Percentiles rank a stretch among this genome's conserved stretches.
Evolutionary conservation across 2,113 vertebrate genomes (phyloP).

Genomic region (Pluvialis apricaria): DNA sequence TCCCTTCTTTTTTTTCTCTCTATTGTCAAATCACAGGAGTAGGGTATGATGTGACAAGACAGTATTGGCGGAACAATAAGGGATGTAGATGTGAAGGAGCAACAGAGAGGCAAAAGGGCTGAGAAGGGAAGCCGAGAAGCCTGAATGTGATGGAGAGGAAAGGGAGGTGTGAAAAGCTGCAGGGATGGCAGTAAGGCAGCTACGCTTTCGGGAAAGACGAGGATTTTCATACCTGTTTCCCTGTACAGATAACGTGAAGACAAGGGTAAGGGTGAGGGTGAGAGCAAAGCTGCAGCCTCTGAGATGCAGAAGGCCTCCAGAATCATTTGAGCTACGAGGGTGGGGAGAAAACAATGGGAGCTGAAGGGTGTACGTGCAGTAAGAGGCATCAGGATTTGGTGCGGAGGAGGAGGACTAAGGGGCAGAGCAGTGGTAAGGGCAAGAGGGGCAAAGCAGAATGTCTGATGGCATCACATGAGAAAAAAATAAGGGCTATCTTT

Average conservation of each 20-base stretch:
- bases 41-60: conserved; percentile 25
- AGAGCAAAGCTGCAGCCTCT: neutral
- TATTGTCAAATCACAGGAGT: conserved; percentile 30
- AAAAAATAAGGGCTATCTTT: neutral
- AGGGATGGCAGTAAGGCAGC: neutral
- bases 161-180: neutral
- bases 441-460: neutral
- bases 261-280: neutral
- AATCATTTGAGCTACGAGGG: neutral
- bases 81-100: neutral
- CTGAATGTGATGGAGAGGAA: neutral
- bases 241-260: neutral
- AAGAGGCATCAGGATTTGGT: neutral
- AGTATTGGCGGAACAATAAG: neutral
- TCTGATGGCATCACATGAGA: neutral
- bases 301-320: neutral
- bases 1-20: conserved; percentile 13
- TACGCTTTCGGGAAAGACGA: neutral
- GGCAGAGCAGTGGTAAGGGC: neutral
- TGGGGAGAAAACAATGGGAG: neutral
- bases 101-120: conserved; percentile 5
- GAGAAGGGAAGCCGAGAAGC: neutral
- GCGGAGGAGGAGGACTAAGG: neutral
- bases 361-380: neutral
- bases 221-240: neutral